phyloP scores from a whole-genome alignment of 2,113 vertebrate genomes.

The Orycteropus afer region DNA sequence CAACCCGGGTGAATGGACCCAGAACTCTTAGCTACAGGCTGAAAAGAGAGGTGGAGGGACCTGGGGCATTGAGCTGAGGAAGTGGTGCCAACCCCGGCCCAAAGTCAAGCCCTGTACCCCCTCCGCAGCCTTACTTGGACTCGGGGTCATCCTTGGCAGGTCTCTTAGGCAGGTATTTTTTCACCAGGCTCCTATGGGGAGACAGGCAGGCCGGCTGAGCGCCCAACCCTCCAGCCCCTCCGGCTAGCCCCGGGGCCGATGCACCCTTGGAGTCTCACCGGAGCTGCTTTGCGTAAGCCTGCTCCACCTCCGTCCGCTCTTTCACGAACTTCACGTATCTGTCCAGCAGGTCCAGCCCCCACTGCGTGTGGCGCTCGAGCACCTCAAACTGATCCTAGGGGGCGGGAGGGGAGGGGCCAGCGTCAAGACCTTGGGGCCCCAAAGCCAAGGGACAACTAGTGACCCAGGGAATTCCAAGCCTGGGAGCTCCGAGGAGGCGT shows the following conservation, averaged over 20 bases:
- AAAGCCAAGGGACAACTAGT: neutral
- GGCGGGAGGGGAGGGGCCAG: neutral
- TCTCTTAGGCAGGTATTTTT: constrained; percentile 93
- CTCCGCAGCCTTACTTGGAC: constrained; percentile 87
- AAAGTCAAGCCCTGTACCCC: too few relatives aligned
- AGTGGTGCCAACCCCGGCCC: neutral
- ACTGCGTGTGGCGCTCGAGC: constrained; percentile 94
- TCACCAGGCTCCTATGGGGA: constrained; percentile 90
- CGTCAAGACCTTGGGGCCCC: neutral
- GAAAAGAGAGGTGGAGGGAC: neutral
- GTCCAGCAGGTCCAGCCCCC: constrained; percentile 93
- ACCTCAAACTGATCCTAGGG: constrained; percentile 92
- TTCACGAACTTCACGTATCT: constrained; percentile 95
- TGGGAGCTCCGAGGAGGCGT: neutral
- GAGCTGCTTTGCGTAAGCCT: constrained; percentile 93
- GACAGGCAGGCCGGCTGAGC: constrained; percentile 55
- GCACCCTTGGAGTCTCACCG: constrained; percentile 81
- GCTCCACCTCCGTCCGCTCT: constrained; percentile 93
- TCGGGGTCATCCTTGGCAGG: constrained; percentile 92
- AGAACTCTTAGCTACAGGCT: neutral
- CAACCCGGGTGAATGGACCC: too few relatives aligned
- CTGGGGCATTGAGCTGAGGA: neutral
- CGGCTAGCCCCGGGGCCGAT: neutral
- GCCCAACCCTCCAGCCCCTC: rapidly evolving
- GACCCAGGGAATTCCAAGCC: neutral